phyloP scores from a whole-genome alignment of 1,140 invertebrate genomes.

The Gonioctena quinquepunctata region DNA sequence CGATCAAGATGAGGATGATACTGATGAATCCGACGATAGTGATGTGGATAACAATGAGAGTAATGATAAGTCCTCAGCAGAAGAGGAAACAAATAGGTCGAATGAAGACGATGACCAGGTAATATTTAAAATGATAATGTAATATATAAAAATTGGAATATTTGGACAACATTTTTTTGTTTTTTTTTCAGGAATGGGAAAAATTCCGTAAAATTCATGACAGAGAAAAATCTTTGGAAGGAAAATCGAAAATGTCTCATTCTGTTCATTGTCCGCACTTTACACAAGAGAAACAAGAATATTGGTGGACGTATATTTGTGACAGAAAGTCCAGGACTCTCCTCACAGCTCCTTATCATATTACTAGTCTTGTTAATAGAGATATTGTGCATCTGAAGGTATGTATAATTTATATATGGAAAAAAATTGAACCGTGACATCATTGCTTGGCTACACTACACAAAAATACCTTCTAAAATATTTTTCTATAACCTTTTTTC shows the following conservation, averaged over 20 bases:
- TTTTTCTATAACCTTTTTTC: too few relatives aligned
- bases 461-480: too few relatives aligned
- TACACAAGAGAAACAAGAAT: conserved; percentile 96
- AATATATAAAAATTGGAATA: conserved; percentile 6
- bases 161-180: background rate
- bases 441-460: too few relatives aligned
- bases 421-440: too few relatives aligned
- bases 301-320: conserved; percentile 98
- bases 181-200: conserved; percentile 48
- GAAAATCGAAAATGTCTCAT: conserved; percentile 92
- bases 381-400: conserved; percentile 87
- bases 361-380: conserved; percentile 79
- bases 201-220: conserved; percentile 75
- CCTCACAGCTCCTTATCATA: conserved; percentile 87
- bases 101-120: conserved; percentile 56
- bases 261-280: conserved; percentile 93
- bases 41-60: conserved; percentile 62
- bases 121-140: too few relatives aligned
- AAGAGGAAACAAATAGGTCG: conserved; percentile 71
- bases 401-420: too few relatives aligned
- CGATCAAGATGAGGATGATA: conserved; percentile 57
- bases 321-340: conserved; percentile 90
- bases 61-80: conserved; percentile 65
- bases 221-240: conserved; percentile 86
- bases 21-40: conserved; percentile 59